A percentile compares a stretch with the other conserved stretches of the same genome.
These are phyloP conservation scores for Galaxias olidus DNA, from an alignment of 2,797 vertebrate species.

Conservation along the genomic window DNA sequence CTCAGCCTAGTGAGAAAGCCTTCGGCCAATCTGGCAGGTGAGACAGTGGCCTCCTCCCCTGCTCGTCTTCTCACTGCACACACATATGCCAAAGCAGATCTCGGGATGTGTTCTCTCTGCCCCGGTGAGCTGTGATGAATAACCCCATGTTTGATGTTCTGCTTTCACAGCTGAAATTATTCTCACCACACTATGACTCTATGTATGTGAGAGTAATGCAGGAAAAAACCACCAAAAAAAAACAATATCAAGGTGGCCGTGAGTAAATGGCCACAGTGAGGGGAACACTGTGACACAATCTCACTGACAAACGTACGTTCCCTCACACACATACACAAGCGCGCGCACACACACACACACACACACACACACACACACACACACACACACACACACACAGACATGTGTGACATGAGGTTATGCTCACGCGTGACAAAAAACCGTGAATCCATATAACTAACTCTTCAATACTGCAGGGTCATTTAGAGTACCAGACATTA, in stretches of 20 bases:
- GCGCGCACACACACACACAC: too few species aligned
- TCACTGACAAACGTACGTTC: too few species aligned
- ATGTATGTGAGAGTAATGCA: too few species aligned
- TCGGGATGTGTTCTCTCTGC: too few species aligned
- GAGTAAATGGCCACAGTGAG: too few species aligned
- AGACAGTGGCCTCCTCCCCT: slow-evolving; percentile 21
- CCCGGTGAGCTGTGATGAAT: not conserved
- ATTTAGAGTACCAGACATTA: slow-evolving; percentile 46
- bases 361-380: slow-evolving; percentile 26
- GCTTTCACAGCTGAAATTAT: slow-evolving; percentile 36
- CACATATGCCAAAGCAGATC: not conserved
- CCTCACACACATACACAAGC: too few species aligned
- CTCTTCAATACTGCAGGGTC: slow-evolving; percentile 43
- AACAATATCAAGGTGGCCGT: too few species aligned
- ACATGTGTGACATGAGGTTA: slow-evolving; percentile 10
- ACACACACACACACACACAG: slow-evolving; percentile 20
- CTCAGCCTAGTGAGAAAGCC: slow-evolving; percentile 34
- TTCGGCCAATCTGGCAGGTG: slow-evolving; percentile 36
- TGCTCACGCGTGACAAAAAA: slow-evolving; percentile 29
- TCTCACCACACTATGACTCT: too few species aligned
- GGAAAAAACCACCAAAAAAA: too few species aligned
- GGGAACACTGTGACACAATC: too few species aligned
- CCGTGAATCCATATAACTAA: slow-evolving; percentile 47
- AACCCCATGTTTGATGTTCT: not conserved
- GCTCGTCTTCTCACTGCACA: not conserved